phyloP scores from a whole-genome alignment of 2,797 vertebrate genomes.

The Parotocinclus haroldoi region DNA sequence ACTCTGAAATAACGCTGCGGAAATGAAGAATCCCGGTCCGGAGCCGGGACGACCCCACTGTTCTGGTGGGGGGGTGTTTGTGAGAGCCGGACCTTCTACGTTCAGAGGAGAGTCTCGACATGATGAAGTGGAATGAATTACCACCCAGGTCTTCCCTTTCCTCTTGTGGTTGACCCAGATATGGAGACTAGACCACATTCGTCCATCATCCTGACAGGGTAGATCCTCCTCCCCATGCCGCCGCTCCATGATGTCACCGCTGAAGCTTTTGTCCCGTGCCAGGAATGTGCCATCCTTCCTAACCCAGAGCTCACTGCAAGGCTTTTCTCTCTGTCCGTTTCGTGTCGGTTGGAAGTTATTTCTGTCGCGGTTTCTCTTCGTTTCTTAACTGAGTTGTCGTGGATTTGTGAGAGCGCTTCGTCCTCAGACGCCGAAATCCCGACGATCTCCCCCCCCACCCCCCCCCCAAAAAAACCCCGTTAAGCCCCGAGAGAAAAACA shows the following conservation, averaged over 20 bases:
- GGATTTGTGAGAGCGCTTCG: no score
- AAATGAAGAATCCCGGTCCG: no score
- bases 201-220: slow-evolving; percentile 11
- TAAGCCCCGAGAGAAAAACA: no score
- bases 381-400: neutral
- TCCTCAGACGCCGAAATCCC: no score
- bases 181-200: neutral
- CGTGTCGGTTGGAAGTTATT: neutral
- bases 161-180: slow-evolving; percentile 10
- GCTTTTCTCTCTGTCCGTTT: neutral
- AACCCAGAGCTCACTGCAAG: neutral
- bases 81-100: neutral
- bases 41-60: neutral
- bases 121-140: slow-evolving; percentile 2
- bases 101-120: neutral
- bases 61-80: neutral
- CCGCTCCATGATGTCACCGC: neutral
- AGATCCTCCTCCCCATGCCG: slow-evolving; percentile 11
- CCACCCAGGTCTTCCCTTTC: slow-evolving; percentile 5
- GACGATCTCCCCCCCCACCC: no score
- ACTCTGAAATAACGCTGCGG: no score
- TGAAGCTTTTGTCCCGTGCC: neutral
- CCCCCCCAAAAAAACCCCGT: no score
- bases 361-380: neutral
- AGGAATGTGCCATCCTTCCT: slow-evolving; percentile 11